Conservation (phyloP, 2,888 invertebrate species). For the Phasia obesa region DNA sequence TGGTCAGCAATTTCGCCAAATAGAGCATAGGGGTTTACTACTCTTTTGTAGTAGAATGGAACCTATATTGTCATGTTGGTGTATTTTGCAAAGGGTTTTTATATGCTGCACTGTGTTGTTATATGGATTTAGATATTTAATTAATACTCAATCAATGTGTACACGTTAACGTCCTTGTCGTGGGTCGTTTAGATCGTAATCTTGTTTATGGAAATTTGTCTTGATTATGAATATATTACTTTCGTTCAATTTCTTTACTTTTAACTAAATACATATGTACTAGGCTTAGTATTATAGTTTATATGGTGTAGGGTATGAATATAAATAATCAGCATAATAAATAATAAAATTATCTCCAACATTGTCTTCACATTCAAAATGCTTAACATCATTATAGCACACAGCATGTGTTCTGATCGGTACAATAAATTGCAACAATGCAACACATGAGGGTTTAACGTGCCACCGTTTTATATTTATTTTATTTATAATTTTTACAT, state of each 20-base stretch:
- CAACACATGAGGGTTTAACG: constrained; percentile 68
- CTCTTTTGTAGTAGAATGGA: too few relatives aligned
- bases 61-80: too few relatives aligned
- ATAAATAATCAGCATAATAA: constrained; percentile 56
- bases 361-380: constrained; percentile 54
- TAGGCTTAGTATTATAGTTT: not conserved
- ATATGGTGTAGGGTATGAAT: constrained; percentile 27
- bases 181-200: too few relatives aligned
- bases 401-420: constrained; percentile 65
- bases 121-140: too few relatives aligned
- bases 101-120: too few relatives aligned
- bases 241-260: not conserved
- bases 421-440: constrained; percentile 67
- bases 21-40: too few relatives aligned
- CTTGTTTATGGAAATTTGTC: not conserved
- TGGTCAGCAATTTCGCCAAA: too few relatives aligned
- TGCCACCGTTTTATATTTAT: constrained; percentile 60
- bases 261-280: not conserved
- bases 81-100: too few relatives aligned
- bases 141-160: too few relatives aligned
- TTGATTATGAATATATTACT: not conserved
- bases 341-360: constrained; percentile 66
- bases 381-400: constrained; percentile 54
- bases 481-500: constrained; percentile 3
- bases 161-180: too few relatives aligned